Evolutionary conservation across 2,797 vertebrate species (phyloP).

Genomic region (Poeciliopsis turneri): DNA sequence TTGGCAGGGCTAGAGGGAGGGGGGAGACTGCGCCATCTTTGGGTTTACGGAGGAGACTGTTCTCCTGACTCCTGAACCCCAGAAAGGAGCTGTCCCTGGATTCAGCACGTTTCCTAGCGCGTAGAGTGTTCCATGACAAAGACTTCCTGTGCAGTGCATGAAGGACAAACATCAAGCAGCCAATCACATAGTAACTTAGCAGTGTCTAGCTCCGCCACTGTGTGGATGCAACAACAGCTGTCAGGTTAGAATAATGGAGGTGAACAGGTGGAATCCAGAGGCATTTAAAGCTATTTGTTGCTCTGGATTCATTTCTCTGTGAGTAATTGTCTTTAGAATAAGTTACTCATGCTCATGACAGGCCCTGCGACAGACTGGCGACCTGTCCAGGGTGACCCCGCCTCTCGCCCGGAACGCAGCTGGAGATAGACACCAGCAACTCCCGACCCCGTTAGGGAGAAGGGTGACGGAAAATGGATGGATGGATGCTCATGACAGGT

Average conservation of each 20-base stretch:
- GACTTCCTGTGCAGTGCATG: slow-evolving; percentile 92
- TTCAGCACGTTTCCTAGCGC: slow-evolving; percentile 96
- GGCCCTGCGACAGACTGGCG: too few species aligned
- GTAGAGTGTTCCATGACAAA: slow-evolving; percentile 99
- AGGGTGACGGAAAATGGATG: too few species aligned
- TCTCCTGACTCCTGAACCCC: slow-evolving; percentile 73
- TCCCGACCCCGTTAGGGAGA: too few species aligned
- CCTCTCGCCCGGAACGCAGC: too few species aligned
- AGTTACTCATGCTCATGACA: too few species aligned
- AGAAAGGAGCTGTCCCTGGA: slow-evolving; percentile 50
- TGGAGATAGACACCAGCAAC: too few species aligned
- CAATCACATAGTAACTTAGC: slow-evolving; percentile 56
- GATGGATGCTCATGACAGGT: too few species aligned
- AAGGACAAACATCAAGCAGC: slow-evolving; percentile 68
- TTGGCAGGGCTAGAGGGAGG: slow-evolving; percentile 54
- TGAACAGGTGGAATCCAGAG: not conserved
- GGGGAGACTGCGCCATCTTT: slow-evolving; percentile 64
- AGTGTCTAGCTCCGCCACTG: slow-evolving; percentile 15
- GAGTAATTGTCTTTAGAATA: not conserved
- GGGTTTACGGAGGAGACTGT: slow-evolving; percentile 70
- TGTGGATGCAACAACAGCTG: slow-evolving; percentile 21
- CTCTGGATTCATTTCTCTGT: not conserved
- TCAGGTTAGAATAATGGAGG: not conserved
- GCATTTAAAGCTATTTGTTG: not conserved
- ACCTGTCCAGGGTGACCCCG: too few species aligned